These are phyloP conservation scores for Catocala fraxini DNA, from an alignment of 2,888 invertebrate genomes.

Conservation along the genomic window DNA sequence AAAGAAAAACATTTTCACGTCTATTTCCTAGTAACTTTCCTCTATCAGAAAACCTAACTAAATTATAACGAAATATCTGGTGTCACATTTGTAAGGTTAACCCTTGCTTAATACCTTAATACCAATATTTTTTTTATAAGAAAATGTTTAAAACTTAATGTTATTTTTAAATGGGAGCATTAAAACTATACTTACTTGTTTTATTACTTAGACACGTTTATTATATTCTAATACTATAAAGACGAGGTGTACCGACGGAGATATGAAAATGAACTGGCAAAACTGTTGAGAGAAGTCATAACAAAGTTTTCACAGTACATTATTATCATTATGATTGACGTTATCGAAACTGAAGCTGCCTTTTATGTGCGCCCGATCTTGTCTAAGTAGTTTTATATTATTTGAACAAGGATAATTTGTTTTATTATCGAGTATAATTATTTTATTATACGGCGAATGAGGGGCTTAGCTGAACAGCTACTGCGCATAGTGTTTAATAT, in stretches of 20 bases:
- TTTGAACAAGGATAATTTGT: constrained; percentile 3
- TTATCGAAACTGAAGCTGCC: constrained; percentile 34
- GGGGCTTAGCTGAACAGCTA: background rate
- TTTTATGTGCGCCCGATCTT: constrained; percentile 20
- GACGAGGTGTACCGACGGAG: constrained; percentile 9
- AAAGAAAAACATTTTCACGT: too few species aligned
- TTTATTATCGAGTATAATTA: background rate
- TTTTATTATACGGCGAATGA: background rate
- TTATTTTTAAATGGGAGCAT: background rate
- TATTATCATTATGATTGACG: constrained; percentile 47
- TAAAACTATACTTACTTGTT: constrained; percentile 10
- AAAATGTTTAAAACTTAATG: background rate
- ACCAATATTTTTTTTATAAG: too few species aligned
- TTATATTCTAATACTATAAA: constrained; percentile 2
- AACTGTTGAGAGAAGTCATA: constrained; percentile 4
- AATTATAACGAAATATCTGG: too few species aligned
- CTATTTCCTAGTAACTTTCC: too few species aligned
- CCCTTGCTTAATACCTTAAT: too few species aligned
- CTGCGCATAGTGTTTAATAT: background rate
- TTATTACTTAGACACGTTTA: constrained; percentile 1
- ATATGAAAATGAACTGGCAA: constrained; percentile 14
- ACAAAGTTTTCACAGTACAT: constrained; percentile 4
- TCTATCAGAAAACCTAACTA: too few species aligned
- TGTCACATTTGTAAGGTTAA: too few species aligned
- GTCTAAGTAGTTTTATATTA: background rate